These are phyloP conservation scores for Heterotis niloticus DNA, from an alignment of 2,113 vertebrate species.

Conservation along the genomic window DNA sequence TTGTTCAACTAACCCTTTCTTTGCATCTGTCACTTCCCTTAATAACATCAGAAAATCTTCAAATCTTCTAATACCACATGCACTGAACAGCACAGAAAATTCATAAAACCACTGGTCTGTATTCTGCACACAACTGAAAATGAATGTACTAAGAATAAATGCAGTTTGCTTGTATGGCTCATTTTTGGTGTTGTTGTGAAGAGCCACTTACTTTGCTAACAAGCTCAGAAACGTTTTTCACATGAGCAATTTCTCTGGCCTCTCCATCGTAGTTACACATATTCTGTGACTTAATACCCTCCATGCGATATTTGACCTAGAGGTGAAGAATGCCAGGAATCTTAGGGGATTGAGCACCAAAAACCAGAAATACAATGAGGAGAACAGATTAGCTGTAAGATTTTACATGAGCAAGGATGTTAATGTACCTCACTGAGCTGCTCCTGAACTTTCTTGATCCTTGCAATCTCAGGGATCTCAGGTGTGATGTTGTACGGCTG, in stretches of 20 bases:
- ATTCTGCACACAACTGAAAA: not conserved
- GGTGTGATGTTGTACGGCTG: constrained; percentile 66
- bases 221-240: constrained; percentile 87
- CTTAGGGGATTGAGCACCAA: not conserved
- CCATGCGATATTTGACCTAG: constrained; percentile 96
- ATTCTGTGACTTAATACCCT: constrained; percentile 77
- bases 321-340: not conserved
- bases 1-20: not conserved
- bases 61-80: too few relatives aligned
- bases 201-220: constrained; percentile 84
- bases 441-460: constrained; percentile 93
- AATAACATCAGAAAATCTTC: too few relatives aligned
- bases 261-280: constrained; percentile 82
- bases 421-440: constrained; percentile 88
- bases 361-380: not conserved
- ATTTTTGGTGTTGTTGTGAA: not conserved
- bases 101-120: too few relatives aligned
- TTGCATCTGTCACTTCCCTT: not conserved
- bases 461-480: constrained; percentile 85
- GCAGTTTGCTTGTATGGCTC: too few relatives aligned
- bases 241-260: constrained; percentile 83
- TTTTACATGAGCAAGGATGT: not conserved
- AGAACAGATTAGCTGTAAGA: not conserved
- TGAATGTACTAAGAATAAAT: not conserved
- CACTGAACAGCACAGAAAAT: too few relatives aligned